These are phyloP conservation scores for Struthidea cinerea DNA, from an alignment of 2,113 vertebrate genomes.

Conservation along the genomic window DNA sequence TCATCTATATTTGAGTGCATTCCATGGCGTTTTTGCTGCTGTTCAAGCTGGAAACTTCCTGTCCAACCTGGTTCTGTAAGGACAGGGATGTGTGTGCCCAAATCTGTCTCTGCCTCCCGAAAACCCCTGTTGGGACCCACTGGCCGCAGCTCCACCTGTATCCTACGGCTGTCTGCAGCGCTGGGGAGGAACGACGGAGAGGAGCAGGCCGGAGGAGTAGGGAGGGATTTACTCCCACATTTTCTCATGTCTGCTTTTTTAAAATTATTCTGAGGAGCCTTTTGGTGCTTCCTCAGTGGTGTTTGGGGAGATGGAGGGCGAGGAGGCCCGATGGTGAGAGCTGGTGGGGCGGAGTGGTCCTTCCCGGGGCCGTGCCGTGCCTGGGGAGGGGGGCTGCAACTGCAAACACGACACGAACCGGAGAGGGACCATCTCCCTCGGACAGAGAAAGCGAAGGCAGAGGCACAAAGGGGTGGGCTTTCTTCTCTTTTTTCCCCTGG, in stretches of 20 bases:
- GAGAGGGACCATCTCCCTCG: not conserved
- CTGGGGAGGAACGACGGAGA: rapidly evolving
- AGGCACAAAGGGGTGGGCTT: slow-evolving; percentile 30
- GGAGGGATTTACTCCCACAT: not conserved
- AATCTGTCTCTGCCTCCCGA: rapidly evolving
- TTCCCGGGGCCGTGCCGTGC: not conserved
- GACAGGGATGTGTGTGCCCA: not conserved
- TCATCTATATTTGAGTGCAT: rapidly evolving
- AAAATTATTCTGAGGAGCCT: not conserved
- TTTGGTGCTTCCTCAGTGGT: not conserved
- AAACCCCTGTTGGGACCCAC: rapidly evolving
- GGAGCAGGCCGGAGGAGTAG: not conserved
- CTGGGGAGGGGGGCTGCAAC: too few relatives aligned
- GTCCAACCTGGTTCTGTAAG: not conserved
- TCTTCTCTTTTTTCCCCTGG: not conserved
- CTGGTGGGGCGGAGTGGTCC: not conserved
- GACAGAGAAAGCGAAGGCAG: not conserved
- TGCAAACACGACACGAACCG: rapidly evolving
- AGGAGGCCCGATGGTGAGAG: not conserved
- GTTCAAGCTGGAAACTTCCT: not conserved
- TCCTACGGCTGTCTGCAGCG: rapidly evolving
- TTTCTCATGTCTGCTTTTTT: not conserved
- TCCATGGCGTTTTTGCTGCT: rapidly evolving
- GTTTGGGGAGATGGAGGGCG: not conserved
- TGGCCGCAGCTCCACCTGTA: not conserved